Evolutionary conservation across 2,888 invertebrate genomes (phyloP), one percentile per base, ranked within the genome.

Genomic region (Parascotia fuliginaria): DNA sequence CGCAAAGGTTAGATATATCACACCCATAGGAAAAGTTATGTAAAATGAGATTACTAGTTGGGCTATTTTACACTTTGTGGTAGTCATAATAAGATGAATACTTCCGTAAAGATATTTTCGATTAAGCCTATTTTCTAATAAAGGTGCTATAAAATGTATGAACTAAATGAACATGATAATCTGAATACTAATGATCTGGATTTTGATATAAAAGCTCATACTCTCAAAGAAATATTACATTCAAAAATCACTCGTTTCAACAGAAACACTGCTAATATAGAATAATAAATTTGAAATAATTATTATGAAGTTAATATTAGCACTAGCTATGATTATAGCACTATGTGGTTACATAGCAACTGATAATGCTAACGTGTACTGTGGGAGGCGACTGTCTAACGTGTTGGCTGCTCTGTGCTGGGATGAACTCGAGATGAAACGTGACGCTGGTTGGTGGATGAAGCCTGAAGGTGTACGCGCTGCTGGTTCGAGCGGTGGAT

Each of bases 391-490:
- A 7, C 28, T 61, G 1, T 37, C 65, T 9, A 47, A 38, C 1
- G 40, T 45, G 1, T 1, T 61, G 31, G 43, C 49, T 0, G 0
- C 38, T 13, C 5, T 65, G 1, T 61, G 61, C 28, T 47, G 47
- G 46, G 47, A 55, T n/a, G 33, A 24, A 2, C 12, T 6, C 9
- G n/a, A 22, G 1, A 15, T 11, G 4, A 65, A 65, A 27, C 47
- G 47, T 0, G 56, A 55, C 19, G 49, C 29, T 0, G 50, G 65
- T 2, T 61, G 65, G 65, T 60, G 61, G 60, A 24, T 42, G 42
- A n/a, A 11, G 4, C 11, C 32, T 9, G 9, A 19, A 5, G 19
- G 5, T 5, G 19, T 19, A n/a, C n/a, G n/a, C n/a, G n/a, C n/a
- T n/a, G n/a, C n/a, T n/a, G n/a, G n/a, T n/a, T n/a, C n/a, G n/a